Evolutionary conservation across 2,888 invertebrate species (phyloP).

Genomic region (Noctua janthina): DNA sequence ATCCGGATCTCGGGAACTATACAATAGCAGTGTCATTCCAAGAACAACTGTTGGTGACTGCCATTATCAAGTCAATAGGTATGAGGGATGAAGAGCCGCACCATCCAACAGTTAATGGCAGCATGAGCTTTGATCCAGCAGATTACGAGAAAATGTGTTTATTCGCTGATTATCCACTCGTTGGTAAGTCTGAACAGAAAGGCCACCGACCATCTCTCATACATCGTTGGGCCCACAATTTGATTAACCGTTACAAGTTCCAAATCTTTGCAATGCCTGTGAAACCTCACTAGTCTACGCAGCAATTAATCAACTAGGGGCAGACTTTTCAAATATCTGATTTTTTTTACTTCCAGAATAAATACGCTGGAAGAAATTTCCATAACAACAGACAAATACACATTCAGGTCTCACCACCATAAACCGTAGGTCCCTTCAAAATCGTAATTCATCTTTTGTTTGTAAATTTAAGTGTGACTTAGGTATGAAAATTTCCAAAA

Average conservation of each 20-base stretch:
- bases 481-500: too few relatives aligned
- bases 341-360: too few relatives aligned
- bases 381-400: too few relatives aligned
- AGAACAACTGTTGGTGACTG: constrained; percentile 77
- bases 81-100: constrained; percentile 64
- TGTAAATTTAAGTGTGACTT: too few relatives aligned
- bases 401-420: too few relatives aligned
- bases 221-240: background rate
- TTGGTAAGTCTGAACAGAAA: constrained; percentile 70
- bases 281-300: too few relatives aligned
- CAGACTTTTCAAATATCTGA: too few relatives aligned
- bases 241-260: background rate
- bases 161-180: constrained; percentile 82
- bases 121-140: constrained; percentile 82
- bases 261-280: background rate
- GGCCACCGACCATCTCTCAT: background rate
- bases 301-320: too few relatives aligned
- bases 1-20: constrained; percentile 71
- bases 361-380: too few relatives aligned
- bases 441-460: too few relatives aligned
- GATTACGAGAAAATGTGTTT: constrained; percentile 84
- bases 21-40: constrained; percentile 77
- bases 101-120: constrained; percentile 70
- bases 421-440: too few relatives aligned
- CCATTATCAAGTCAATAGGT: constrained; percentile 73